Percentiles rank a stretch among this genome's conserved stretches.
Evolutionary conservation across 2,797 vertebrate species (phyloP).

Genomic region (Cirrhinus mrigala): DNA sequence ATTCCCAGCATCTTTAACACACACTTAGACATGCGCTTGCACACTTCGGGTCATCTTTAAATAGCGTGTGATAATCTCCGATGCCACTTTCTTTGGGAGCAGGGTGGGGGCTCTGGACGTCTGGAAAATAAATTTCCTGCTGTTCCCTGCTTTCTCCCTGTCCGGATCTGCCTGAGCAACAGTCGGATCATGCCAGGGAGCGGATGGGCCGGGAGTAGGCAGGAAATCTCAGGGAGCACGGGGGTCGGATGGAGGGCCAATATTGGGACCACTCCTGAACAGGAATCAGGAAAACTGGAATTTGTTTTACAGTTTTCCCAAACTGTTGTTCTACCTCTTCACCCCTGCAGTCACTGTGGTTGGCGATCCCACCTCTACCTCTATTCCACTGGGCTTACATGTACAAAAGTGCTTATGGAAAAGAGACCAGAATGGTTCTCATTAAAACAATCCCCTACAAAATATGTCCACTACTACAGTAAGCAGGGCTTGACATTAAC

Average conservation of each 20-base stretch:
- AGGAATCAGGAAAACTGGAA: constrained; percentile 47
- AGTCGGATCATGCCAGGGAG: constrained; percentile 47
- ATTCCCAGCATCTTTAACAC: constrained; percentile 22
- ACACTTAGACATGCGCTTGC: constrained; percentile 3
- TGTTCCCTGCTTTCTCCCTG: constrained; percentile 48
- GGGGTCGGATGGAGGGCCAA: constrained; percentile 53
- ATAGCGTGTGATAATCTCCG: constrained; percentile 44
- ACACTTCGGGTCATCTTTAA: constrained; percentile 54
- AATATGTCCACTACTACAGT: neutral
- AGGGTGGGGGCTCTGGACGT: constrained; percentile 2
- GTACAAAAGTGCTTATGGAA: neutral
- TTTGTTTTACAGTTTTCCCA: constrained; percentile 41
- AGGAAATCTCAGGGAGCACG: constrained; percentile 52
- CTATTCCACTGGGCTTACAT: neutral
- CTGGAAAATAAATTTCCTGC: constrained; percentile 60
- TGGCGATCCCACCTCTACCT: neutral
- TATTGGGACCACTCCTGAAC: constrained; percentile 16
- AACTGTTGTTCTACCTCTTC: constrained; percentile 4
- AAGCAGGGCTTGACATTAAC: neutral
- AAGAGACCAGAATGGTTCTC: neutral
- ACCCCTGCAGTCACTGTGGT: neutral
- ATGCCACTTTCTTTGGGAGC: constrained; percentile 49
- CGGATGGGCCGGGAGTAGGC: constrained; percentile 36
- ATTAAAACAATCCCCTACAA: neutral
- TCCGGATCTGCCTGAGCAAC: constrained; percentile 44